Evolutionary conservation across 2,888 invertebrate genomes (phyloP).

Genomic region (Agrilus mali): DNA sequence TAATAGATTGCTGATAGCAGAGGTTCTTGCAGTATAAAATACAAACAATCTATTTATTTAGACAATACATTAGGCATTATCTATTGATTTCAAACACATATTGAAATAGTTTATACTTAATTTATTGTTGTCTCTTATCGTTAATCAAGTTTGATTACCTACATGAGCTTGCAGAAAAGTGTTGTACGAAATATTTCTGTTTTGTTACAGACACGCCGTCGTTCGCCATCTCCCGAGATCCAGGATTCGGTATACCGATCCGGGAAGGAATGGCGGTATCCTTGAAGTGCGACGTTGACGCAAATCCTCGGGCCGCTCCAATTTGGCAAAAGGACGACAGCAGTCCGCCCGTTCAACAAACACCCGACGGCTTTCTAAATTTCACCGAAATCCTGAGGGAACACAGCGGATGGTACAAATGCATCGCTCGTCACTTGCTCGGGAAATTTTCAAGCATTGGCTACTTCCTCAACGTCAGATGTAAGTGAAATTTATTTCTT

Average conservation of each 20-base stretch:
- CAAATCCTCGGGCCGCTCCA: slow-evolving; percentile 78
- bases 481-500: too few species aligned
- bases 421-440: slow-evolving; percentile 71
- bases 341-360: slow-evolving; percentile 47
- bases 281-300: slow-evolving; percentile 84
- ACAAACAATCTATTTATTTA: too few species aligned
- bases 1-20: too few species aligned
- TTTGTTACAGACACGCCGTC: slow-evolving; percentile 70
- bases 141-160: too few species aligned
- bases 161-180: too few species aligned
- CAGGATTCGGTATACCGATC: slow-evolving; percentile 84
- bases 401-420: slow-evolving; percentile 89
- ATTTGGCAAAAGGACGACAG: slow-evolving; percentile 58
- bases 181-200: background rate
- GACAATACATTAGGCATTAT: too few species aligned
- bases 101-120: too few species aligned
- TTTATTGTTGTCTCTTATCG: too few species aligned
- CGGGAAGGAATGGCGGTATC: slow-evolving; percentile 81
- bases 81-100: too few species aligned
- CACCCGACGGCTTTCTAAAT: slow-evolving; percentile 70
- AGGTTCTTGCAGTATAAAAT: too few species aligned
- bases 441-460: slow-evolving; percentile 82
- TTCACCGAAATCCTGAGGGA: slow-evolving; percentile 66
- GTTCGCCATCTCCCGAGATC: slow-evolving; percentile 83
- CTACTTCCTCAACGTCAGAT: slow-evolving; percentile 77